Percentiles rank a stretch among this genome's conserved stretches.
Conservation (phyloP, 2,888 invertebrate species). For the Drosophila quasianomalipes region DNA sequence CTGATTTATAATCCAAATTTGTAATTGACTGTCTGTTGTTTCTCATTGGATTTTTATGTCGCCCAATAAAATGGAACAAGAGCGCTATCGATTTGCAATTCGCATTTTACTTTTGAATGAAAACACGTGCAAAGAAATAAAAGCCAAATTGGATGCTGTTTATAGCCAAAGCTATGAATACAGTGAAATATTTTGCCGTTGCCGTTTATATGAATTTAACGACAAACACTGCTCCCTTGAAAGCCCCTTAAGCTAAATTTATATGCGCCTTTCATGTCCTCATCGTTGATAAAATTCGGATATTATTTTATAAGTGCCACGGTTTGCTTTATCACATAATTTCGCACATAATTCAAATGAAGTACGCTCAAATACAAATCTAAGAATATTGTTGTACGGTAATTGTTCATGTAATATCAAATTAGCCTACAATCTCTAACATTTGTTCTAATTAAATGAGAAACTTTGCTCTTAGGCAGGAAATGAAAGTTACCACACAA, state of each 20-base stretch:
- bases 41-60: conserved; percentile 8
- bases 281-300: background rate
- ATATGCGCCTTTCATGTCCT: background rate
- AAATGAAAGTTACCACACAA: conserved; percentile 41
- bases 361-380: conserved; percentile 8
- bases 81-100: conserved; percentile 32
- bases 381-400: background rate
- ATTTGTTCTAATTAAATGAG: conserved; percentile 34
- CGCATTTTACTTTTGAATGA: conserved; percentile 24
- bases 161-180: conserved; percentile 16
- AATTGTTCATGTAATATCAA: conserved; percentile 6
- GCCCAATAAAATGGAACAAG: conserved; percentile 7
- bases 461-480: conserved; percentile 22
- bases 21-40: conserved; percentile 19
- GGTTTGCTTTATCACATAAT: background rate
- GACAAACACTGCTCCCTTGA: background rate
- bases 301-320: conserved; percentile 6
- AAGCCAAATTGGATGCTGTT: conserved; percentile 35
- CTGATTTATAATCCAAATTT: conserved; percentile 15
- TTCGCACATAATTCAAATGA: background rate
- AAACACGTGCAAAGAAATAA: conserved; percentile 24
- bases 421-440: conserved; percentile 9
- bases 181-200: background rate
- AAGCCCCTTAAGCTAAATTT: conserved; percentile 1
- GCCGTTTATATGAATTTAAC: conserved; percentile 4